These are phyloP conservation scores for Papilio demoleus DNA, from an alignment of 2,888 invertebrate species.

Conservation along the genomic window DNA sequence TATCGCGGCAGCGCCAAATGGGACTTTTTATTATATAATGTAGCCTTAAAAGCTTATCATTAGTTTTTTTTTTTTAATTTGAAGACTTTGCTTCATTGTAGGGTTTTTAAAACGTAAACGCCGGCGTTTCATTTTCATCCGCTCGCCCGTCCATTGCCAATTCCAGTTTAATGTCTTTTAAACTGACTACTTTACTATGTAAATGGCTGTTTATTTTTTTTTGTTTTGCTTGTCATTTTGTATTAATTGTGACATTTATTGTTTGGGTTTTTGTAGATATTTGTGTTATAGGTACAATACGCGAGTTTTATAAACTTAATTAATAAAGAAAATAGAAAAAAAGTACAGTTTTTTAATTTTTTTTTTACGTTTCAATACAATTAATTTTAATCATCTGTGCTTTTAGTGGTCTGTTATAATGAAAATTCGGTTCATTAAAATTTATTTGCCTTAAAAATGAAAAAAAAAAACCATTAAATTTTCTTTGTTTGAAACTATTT, in stretches of 20 bases:
- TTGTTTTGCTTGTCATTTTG: neutral
- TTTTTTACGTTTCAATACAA: too few species aligned
- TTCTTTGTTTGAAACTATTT: too few species aligned
- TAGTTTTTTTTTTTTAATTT: slow-evolving; percentile 1
- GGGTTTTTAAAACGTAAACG: slow-evolving; percentile 7
- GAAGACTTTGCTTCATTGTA: neutral
- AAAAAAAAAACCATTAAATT: too few species aligned
- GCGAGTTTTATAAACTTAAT: too few species aligned
- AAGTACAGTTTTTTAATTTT: too few species aligned
- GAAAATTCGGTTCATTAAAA: too few species aligned
- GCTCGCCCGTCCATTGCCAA: neutral
- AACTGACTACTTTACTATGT: slow-evolving; percentile 8
- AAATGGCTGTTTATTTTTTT: neutral
- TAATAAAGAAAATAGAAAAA: too few species aligned
- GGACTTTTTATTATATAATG: neutral
- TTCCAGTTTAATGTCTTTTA: slow-evolving; percentile 11
- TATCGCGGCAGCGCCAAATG: too few species aligned
- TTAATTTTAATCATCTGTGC: too few species aligned
- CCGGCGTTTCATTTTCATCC: slow-evolving; percentile 20
- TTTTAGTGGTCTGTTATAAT: too few species aligned
- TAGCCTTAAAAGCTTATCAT: neutral
- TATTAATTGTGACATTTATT: slow-evolving; percentile 1
- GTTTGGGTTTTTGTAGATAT: neutral
- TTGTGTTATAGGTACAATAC: too few species aligned
- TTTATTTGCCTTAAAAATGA: too few species aligned